These are phyloP conservation scores for Fratercula arctica DNA, from an alignment of 2,797 vertebrate species.

Conservation along the genomic window DNA sequence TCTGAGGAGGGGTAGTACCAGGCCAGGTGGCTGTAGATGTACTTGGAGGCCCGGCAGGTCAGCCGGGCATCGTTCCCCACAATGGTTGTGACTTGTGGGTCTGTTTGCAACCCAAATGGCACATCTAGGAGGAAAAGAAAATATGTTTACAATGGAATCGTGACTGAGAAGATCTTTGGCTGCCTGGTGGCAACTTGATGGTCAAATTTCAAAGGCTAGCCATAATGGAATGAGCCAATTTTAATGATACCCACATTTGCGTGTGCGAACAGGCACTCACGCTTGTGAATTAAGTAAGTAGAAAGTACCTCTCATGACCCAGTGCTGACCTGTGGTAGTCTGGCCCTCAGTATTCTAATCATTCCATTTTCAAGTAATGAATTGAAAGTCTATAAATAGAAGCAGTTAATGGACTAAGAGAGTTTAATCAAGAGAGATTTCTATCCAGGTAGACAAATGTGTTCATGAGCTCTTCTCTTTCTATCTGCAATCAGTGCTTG, in stretches of 20 bases:
- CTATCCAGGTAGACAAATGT: not conserved
- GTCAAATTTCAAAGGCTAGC: not conserved
- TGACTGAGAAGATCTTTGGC: not conserved
- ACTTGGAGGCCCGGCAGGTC: slow-evolving; percentile 84
- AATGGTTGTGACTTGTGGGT: slow-evolving; percentile 63
- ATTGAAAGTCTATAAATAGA: not conserved
- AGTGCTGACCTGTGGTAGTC: not conserved
- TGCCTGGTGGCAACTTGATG: not conserved
- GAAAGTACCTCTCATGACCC: not conserved
- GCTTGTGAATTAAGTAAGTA: not conserved
- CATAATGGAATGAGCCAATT: not conserved
- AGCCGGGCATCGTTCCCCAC: slow-evolving; percentile 79
- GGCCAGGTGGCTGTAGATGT: slow-evolving; percentile 81
- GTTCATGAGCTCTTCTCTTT: not conserved
- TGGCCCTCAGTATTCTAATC: not conserved
- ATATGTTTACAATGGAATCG: not conserved
- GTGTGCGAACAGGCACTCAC: not conserved
- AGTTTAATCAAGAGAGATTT: slow-evolving; percentile 2
- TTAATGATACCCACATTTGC: not conserved
- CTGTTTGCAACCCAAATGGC: slow-evolving; percentile 45
- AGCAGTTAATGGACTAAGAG: not conserved
- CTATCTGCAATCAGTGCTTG: not conserved
- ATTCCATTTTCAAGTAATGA: not conserved
- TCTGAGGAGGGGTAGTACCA: slow-evolving; percentile 81
- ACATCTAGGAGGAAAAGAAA: slow-evolving; percentile 56